Percentiles rank a stretch among this genome's conserved stretches.
phyloP scores from a whole-genome alignment of 1,140 invertebrate genomes.

The Bombyx mori region DNA sequence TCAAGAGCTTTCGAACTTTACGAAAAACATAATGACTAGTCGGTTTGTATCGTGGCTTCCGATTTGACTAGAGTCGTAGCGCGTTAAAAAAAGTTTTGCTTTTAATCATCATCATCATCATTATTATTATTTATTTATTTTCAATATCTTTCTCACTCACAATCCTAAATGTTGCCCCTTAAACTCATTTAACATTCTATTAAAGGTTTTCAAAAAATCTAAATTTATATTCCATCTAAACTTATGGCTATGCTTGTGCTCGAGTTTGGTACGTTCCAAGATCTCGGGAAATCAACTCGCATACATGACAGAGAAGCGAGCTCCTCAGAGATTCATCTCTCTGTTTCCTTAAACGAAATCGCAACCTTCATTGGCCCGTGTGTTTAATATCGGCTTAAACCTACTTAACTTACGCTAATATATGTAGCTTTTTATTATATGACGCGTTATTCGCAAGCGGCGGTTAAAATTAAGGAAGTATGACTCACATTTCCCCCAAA shows the following conservation, averaged over 20 bases:
- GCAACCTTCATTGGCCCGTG: constrained; percentile 51
- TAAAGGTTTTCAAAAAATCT: no score
- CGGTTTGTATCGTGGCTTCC: no score
- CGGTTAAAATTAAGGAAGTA: constrained; percentile 44
- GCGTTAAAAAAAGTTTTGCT: not conserved
- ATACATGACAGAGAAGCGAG: constrained; percentile 32
- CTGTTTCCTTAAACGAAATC: constrained; percentile 16
- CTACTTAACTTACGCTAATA: constrained; percentile 11
- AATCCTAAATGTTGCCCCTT: not conserved
- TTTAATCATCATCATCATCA: not conserved
- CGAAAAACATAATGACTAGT: no score
- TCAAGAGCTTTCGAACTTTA: no score
- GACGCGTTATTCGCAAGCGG: constrained; percentile 39
- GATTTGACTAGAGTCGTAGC: constrained; percentile 6
- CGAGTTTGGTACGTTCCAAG: no score
- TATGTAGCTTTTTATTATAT: not conserved
- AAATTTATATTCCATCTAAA: no score
- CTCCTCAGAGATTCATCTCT: constrained; percentile 38
- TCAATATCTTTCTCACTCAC: not conserved
- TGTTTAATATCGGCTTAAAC: constrained; percentile 38
- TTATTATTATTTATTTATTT: constrained; percentile 2
- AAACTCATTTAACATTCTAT: no score
- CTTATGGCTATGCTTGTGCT: no score
- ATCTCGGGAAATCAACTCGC: constrained; percentile 2
- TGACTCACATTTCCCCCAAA: constrained; percentile 54